Percentiles rank a stretch among this genome's conserved stretches.
These are phyloP conservation scores for Illadopsis cleaveri DNA, from an alignment of 2,113 vertebrate genomes.

Conservation along the genomic window DNA sequence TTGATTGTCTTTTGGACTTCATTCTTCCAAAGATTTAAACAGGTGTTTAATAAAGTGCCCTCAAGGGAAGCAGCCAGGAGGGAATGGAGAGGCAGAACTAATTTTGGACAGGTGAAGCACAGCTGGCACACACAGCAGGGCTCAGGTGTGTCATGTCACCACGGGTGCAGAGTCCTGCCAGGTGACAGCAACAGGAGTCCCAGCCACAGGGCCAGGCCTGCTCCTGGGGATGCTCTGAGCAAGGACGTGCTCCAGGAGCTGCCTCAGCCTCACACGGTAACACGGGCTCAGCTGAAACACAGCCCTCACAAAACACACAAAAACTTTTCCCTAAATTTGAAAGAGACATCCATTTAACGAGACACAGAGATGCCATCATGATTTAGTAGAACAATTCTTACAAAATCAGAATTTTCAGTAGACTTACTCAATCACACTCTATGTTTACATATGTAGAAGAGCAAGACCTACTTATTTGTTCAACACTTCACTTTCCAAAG, in stretches of 20 bases:
- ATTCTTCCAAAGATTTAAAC: background rate
- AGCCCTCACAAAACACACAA: background rate
- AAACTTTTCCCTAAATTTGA: background rate
- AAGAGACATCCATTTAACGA: background rate
- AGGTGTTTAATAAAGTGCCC: background rate
- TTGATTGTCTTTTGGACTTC: background rate
- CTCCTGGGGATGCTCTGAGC: background rate
- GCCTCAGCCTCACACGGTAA: background rate
- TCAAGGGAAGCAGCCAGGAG: background rate
- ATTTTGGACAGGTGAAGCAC: fast-evolving
- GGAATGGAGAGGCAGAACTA: background rate
- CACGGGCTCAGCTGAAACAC: background rate
- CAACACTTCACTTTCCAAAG: conserved; percentile 58
- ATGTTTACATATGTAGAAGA: conserved; percentile 20
- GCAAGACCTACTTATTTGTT: conserved; percentile 44
- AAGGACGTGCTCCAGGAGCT: background rate
- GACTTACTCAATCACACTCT: background rate
- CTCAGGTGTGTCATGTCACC: fast-evolving
- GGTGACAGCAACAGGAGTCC: fast-evolving
- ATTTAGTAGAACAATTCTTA: conserved; percentile 10
- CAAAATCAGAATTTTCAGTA: conserved; percentile 14
- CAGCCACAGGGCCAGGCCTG: fast-evolving
- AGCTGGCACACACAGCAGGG: fast-evolving
- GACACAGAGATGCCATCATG: background rate
- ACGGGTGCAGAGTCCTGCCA: background rate